These are phyloP conservation scores for Microctenopoma stevenorrisi DNA, from an alignment of 2,797 vertebrate species.

Conservation along the genomic window DNA sequence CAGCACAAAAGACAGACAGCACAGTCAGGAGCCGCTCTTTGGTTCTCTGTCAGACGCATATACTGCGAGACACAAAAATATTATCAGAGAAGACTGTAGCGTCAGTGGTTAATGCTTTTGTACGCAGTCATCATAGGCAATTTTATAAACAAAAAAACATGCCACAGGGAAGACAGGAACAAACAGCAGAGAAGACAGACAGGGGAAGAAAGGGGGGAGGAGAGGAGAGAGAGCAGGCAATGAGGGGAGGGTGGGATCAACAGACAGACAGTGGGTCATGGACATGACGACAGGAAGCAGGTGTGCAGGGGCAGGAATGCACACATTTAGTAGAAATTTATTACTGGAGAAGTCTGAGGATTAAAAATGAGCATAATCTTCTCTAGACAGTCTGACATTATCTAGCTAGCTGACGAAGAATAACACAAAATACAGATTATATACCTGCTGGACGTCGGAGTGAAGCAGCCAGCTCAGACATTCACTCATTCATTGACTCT, in stretches of 20 bases:
- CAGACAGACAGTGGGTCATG: constrained; percentile 75
- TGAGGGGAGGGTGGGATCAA: constrained; percentile 49
- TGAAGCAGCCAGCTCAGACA: constrained; percentile 75
- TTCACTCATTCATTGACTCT: constrained; percentile 12
- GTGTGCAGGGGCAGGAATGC: constrained; percentile 59
- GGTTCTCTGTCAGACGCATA: constrained; percentile 15
- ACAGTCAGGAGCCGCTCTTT: constrained; percentile 62
- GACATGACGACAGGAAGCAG: constrained; percentile 77
- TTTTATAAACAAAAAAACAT: constrained; percentile 67
- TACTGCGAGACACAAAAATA: constrained; percentile 44
- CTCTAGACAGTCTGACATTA: constrained; percentile 21
- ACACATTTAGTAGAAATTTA: constrained; percentile 40
- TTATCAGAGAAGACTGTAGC: constrained; percentile 50
- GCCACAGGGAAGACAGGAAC: constrained; percentile 78
- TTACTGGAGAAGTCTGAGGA: neutral
- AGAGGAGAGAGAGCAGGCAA: constrained; percentile 8
- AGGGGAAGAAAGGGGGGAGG: constrained; percentile 6
- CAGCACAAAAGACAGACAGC: constrained; percentile 56
- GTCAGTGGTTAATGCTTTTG: constrained; percentile 36
- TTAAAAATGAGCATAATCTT: constrained; percentile 51
- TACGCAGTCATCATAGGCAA: constrained; percentile 34
- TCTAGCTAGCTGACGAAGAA: constrained; percentile 59
- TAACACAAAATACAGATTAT: constrained; percentile 50
- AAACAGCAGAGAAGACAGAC: constrained; percentile 53
- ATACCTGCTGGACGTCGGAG: constrained; percentile 77